Base-by-base conservation (phyloP, 92 coral and sea anemone genomes). In the Paramuricea clavata region DNA sequence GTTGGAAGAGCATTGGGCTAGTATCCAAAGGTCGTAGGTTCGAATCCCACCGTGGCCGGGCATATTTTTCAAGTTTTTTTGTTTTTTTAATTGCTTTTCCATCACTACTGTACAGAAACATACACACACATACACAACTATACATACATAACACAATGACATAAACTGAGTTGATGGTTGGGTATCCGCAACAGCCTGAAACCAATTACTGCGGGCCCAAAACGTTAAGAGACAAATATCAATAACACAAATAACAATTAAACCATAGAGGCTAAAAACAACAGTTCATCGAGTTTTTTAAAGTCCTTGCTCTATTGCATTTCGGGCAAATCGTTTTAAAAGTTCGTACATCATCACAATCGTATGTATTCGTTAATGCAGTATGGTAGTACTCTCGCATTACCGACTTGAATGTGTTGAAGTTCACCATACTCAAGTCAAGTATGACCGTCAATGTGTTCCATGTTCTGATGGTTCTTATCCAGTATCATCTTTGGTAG, bases 401-500 rank as follows among this genome's bases (percentile, higher is more conserved):
- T 47, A 47, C 52, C 3, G 4, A 36, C 8, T 36, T 36, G 42
- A 36, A 36, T 8, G 42, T 2, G 42, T 36, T 36, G 2, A 47
- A 47, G 52, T 47, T 47, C 52, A 2, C 17, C 21, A 36, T 62
- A 27, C 70, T 44, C 22, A 62, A 82, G 49, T 23, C 70, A 6
- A 47, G 16, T 47, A 12, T 47, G 52, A 2, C 52, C 2, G 52
- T 47, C 52, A 47, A 47, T 47, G 52, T 15, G 16, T 47, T 47
- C 52, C 52, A 47, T 47, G 52, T 47, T 1, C 52, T 47, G 1
- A 47, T 5, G 16, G 52, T 12, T 12, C 52, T 47, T 5, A 23
- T 82, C 30, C 81, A 80, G 67, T 69, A 79, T 8, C 81, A 81
- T 59, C 82, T 50, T 67, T 75, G 83, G 74, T 74, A 74, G 31